These are phyloP conservation scores for Acanthornis magna DNA, from an alignment of 2,797 vertebrate species.

Conservation along the genomic window DNA sequence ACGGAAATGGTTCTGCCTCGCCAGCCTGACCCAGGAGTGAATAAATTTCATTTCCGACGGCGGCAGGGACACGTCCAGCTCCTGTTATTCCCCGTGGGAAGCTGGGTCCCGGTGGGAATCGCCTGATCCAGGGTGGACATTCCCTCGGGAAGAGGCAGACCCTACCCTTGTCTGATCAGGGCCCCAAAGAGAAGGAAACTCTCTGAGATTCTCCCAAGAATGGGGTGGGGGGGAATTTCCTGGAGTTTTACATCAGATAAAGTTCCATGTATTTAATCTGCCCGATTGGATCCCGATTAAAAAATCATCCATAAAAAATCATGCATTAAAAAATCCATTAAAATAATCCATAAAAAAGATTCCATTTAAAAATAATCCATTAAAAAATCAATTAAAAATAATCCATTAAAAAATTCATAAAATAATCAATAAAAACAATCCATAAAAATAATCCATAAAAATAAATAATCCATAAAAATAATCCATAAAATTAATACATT, in stretches of 20 bases:
- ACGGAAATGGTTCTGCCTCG: background rate
- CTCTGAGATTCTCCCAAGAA: background rate
- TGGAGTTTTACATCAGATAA: background rate
- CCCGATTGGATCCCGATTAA: accelerated
- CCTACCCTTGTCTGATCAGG: background rate
- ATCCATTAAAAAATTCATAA: no score
- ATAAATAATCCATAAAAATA: background rate
- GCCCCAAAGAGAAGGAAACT: background rate
- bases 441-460: background rate
- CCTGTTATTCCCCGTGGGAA: background rate
- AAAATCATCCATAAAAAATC: background rate
- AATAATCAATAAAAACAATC: background rate
- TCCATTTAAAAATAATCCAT: no score
- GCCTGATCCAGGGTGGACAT: background rate
- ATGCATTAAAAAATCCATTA: background rate
- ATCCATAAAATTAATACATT: no score
- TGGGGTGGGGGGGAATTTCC: background rate
- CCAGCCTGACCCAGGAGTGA: background rate
- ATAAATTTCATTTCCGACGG: background rate
- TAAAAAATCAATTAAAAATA: no score
- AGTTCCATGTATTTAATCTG: background rate
- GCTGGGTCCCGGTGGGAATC: background rate
- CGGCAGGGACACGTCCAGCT: background rate
- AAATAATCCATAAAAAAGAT: no score
- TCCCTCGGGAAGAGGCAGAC: background rate